phyloP scores from a whole-genome alignment of 1,140 invertebrate species.

The Drosophila oshimai region DNA sequence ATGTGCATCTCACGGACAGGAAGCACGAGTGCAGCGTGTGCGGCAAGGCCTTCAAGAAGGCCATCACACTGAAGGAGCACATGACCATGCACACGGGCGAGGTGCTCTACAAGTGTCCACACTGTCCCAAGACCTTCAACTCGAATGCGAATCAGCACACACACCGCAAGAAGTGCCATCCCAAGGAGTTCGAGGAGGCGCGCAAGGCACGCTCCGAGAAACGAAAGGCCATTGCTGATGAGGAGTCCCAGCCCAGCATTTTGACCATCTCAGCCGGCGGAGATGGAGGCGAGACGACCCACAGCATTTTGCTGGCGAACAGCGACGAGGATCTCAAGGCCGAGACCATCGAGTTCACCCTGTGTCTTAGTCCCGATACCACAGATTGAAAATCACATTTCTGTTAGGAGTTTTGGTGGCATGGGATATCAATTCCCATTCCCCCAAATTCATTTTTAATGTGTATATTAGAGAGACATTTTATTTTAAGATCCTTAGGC shows the following conservation, averaged over 20 bases:
- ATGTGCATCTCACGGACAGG: constrained; percentile 65
- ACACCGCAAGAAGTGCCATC: constrained; percentile 76
- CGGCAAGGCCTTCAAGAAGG: constrained; percentile 73
- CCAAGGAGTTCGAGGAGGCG: constrained; percentile 72
- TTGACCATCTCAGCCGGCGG: constrained; percentile 49
- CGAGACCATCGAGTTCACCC: constrained; percentile 60
- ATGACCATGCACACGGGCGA: constrained; percentile 80
- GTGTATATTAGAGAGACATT: constrained; percentile 29
- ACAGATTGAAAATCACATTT: constrained; percentile 9
- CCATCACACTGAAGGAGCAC: constrained; percentile 74
- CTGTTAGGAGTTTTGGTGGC: background rate
- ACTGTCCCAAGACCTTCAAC: constrained; percentile 78
- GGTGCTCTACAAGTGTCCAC: constrained; percentile 75
- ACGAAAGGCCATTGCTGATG: constrained; percentile 35
- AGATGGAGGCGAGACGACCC: constrained; percentile 27
- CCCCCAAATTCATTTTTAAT: background rate
- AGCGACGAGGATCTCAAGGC: constrained; percentile 41
- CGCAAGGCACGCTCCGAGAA: constrained; percentile 50
- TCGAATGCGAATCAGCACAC: constrained; percentile 81
- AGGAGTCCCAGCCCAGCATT: constrained; percentile 14
- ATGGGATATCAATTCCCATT: background rate
- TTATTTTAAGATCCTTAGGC: constrained; percentile 43
- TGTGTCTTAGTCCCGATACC: constrained; percentile 44
- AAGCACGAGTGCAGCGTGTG: constrained; percentile 71
- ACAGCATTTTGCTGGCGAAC: constrained; percentile 54